Base-by-base conservation (phyloP, 2,888 invertebrate species). In the Julus scanicus region DNA sequence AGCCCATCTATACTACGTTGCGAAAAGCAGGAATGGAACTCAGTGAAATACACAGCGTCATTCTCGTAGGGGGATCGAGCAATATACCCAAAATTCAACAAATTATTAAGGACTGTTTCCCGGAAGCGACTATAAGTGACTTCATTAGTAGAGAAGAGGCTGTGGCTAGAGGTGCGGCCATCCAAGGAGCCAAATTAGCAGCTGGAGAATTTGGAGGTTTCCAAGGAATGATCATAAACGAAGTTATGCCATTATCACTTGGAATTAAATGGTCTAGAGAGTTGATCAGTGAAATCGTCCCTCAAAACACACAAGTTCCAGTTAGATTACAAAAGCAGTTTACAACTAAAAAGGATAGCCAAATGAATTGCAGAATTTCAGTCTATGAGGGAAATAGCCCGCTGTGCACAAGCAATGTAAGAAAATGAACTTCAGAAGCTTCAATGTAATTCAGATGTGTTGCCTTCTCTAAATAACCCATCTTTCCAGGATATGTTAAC, bases 51-150 rank as follows among this genome's bases (percentile, higher is more conserved):
- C 13, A 86, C 40, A 44, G 44, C 13, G 86, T 86, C 9, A 48
- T 86, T 86, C 29, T 86, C 15, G 86, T 86, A 11, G 86, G 86
- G 9, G 86, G 86, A 40, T 86, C 86, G 13, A 86, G 40, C 13
- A 86, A n/a, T 40, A 37, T 86, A 40, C 9, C 40, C 91, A 92
- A 89, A 92, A 92, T 15, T 92, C 92, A 8, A 92, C 91, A 89
- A 91, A 92, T 88, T 91, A 91, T 63, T 3, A 37, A 29, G 49
- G 63, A 40, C 20, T 95, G 95, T 97, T 97, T 86, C 95, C 95
- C 95, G 91, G 49, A 90, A 90, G 91, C 89, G 90, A 90, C 88
- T 89, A 89, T 83, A 71, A 89, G 17, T 13, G 53, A 87, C 87
- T 89, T 53, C 80, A 29, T n/a, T n/a, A n/a, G 87, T 87, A 71